Conservation (phyloP, 2,797 vertebrate species). For the Orientallactaga sibirica region DNA sequence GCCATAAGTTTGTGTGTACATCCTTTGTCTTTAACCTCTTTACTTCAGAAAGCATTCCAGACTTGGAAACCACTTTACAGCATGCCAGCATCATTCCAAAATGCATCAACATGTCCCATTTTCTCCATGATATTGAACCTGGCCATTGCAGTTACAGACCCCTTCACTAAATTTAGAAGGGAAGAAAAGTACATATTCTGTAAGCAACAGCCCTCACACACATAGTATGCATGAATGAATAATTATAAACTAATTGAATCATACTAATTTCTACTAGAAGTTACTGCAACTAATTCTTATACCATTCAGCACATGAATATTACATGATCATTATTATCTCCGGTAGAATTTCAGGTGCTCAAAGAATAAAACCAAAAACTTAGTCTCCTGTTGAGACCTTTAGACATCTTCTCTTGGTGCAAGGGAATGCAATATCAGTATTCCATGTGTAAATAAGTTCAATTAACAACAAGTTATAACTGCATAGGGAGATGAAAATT, state of each 20-base stretch:
- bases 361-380: conserved; percentile 42
- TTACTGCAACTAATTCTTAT: conserved; percentile 48
- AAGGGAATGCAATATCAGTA: conserved; percentile 73
- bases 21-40: conserved; percentile 45
- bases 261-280: conserved; percentile 51
- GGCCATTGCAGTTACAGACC: neutral
- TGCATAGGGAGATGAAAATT: conserved; percentile 85
- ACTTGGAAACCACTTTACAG: neutral
- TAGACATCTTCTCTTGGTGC: conserved; percentile 59
- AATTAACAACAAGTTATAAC: conserved; percentile 86
- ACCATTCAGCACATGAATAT: conserved; percentile 59
- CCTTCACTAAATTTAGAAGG: neutral
- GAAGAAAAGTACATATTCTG: neutral
- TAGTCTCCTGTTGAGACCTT: conserved; percentile 60
- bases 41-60: conserved; percentile 24
- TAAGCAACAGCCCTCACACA: neutral
- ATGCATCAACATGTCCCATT: neutral
- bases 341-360: conserved; percentile 24
- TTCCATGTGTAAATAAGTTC: conserved; percentile 85
- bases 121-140: neutral
- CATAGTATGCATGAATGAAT: conserved; percentile 31
- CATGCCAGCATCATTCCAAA: conserved; percentile 37
- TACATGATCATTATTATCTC: conserved; percentile 57
- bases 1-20: neutral
- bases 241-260: conserved; percentile 48